Base-by-base conservation (phyloP, 2,888 invertebrate genomes). In the Drosophila kokeensis region DNA sequence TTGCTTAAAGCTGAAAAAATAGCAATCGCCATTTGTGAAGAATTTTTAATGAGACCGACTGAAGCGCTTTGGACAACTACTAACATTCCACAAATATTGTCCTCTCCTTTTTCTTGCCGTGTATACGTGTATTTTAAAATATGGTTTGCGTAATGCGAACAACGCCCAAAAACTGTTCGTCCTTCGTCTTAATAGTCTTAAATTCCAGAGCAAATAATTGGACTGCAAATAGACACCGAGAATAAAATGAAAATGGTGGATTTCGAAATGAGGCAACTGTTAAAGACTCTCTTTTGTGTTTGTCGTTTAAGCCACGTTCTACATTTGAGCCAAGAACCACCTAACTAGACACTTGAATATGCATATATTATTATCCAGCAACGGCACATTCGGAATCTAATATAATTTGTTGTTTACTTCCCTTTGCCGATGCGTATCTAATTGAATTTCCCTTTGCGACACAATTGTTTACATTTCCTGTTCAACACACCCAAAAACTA, bases 181-280 rank as follows among this genome's bases (percentile, higher is more conserved):
- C 58, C 36, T 42, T 42, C 40, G 15, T 62, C 75, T 74, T 73
- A 71, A 87, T 75, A 82, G 87, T 87, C 81, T 89, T 84, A 80
- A 87, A 87, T 86, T 86, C 82, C 85, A 55, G 62, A 50, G 72
- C 85, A 86, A 86, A 86, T 82, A 89, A 87, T 84, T 88, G 73
- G 80, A 78, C 72, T 65, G 82, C 76, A 84, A 86, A 84, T 81
- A 80, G 55, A 65, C 70, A 59, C 65, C 66, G 54, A 60, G 69
- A 64, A 54, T 27, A 55, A 53, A 62, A 45, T 4, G 5, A 5
- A 32, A 53, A 55, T 49, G 4, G 21, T n/a, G 57, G 29, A 70
- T n/a, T 21, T 38, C 30, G 18, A n/a, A 52, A 49, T 50, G 27
- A 36, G 40, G 24, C 40, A 42, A 21, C 21, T 42, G 13, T 54